Conservation (phyloP, 2,113 vertebrate species). For the Phodopus roborovskii region DNA sequence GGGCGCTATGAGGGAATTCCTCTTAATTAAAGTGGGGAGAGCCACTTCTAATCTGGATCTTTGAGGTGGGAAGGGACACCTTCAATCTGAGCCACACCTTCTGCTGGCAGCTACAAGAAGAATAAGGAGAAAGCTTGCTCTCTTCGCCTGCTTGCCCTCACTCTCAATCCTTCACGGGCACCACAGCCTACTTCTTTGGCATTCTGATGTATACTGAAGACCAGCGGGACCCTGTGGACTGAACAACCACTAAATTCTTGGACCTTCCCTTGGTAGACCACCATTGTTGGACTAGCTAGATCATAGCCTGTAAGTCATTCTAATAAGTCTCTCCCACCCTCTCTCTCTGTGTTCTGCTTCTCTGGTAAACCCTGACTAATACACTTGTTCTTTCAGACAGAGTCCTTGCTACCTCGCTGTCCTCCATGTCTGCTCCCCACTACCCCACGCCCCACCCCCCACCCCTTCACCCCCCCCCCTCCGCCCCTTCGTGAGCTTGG, state of each 20-base stretch:
- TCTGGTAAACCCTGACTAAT: not conserved
- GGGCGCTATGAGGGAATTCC: not conserved
- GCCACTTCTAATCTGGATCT: not conserved
- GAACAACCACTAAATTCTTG: not conserved
- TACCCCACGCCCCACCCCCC: no score
- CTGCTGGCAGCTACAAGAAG: not conserved
- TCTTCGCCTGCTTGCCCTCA: not conserved
- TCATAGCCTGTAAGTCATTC: no score
- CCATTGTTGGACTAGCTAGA: no score
- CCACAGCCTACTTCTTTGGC: not conserved
- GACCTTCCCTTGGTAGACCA: not conserved
- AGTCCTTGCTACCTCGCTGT: accelerated
- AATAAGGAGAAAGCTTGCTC: not conserved
- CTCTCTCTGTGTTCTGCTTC: not conserved
- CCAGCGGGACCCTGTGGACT: not conserved
- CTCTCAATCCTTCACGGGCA: not conserved
- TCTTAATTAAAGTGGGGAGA: not conserved
- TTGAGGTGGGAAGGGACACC: not conserved
- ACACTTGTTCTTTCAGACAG: not conserved
- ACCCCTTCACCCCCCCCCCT: no score
- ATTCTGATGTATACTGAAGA: not conserved
- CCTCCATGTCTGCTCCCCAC: not conserved
- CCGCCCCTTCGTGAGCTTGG: no score
- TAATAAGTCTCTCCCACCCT: no score
- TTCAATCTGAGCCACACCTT: not conserved